Conservation (phyloP, 2,113 vertebrate species). For the Mystacornis crossleyi region DNA sequence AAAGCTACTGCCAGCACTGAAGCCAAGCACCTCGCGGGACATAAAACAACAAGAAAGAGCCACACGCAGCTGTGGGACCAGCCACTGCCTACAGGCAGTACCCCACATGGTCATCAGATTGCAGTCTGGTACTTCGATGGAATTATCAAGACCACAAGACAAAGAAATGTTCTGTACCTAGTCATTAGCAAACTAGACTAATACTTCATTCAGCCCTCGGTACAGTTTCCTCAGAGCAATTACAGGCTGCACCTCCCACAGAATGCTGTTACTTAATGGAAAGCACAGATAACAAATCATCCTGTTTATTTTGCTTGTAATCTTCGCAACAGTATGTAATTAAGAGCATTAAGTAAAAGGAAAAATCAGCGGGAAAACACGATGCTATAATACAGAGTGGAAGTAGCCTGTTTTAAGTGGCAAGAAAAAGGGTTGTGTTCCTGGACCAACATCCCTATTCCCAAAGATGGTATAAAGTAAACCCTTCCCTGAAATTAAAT, state of each 20-base stretch:
- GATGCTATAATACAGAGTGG: not conserved
- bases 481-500: not conserved
- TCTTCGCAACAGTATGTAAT: not conserved
- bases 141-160: not conserved
- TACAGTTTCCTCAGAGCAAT: not conserved
- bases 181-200: not conserved
- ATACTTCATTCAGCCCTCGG: not conserved
- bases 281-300: not conserved
- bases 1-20: not conserved
- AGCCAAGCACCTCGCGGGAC: accelerated
- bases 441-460: not conserved
- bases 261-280: not conserved
- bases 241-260: not conserved
- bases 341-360: not conserved
- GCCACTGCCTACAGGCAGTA: not conserved
- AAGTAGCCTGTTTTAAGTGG: not conserved
- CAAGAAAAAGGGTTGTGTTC: not conserved
- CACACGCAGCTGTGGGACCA: not conserved
- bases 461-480: not conserved
- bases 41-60: not conserved
- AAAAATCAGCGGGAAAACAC: not conserved
- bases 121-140: not conserved
- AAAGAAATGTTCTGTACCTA: not conserved
- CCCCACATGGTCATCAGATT: not conserved
- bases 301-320: not conserved